Evolutionary conservation across 2,888 invertebrate genomes (phyloP), one percentile per base, ranked within the genome.

Genomic region (Mallateleia sp.): DNA sequence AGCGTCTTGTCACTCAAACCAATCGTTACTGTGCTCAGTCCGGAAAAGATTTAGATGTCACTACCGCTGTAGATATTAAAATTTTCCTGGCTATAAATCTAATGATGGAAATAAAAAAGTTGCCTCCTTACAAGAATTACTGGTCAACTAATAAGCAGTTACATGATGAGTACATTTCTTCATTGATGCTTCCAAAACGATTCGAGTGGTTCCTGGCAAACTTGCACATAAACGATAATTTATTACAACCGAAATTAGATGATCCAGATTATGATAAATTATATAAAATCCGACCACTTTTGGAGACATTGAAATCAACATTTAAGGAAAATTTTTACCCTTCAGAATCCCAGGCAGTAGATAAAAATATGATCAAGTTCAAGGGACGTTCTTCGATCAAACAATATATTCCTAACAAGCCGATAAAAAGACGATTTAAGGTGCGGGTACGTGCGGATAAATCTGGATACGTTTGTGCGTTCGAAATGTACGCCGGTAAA

Each of bases 41-140:
- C n/a, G n/a, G n/a, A n/a, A n/a, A n/a, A n/a, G n/a, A n/a, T n/a
- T n/a, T n/a, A n/a, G n/a, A n/a, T n/a, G n/a, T n/a, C n/a, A n/a
- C n/a, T n/a, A 2, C 18, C 0, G n/a, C n/a, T n/a, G n/a, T n/a
- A n/a, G n/a, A n/a, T n/a, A n/a, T n/a, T n/a, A n/a, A n/a, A n/a
- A n/a, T n/a, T n/a, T n/a, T n/a, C n/a, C n/a, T n/a, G n/a, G 52
- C 28, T 7, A 69, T 69, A 6, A 69, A 69, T 50, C 62, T 92
- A 45, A 34, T 92, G 7, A 92, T 91, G 91, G 89, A 90, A 24
- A 86, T 91, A 18, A 92, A 91, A 58, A 50, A 79, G 42, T 71
- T 86, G 22, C 91, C 90, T 8, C 86, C 88, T 71, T 90, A 90
- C 45, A 56, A 81, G 15, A 90, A 92, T 62, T 91, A 90, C 66